phyloP scores from a whole-genome alignment of 2,797 vertebrate species.

The Hippocampus kuda region DNA sequence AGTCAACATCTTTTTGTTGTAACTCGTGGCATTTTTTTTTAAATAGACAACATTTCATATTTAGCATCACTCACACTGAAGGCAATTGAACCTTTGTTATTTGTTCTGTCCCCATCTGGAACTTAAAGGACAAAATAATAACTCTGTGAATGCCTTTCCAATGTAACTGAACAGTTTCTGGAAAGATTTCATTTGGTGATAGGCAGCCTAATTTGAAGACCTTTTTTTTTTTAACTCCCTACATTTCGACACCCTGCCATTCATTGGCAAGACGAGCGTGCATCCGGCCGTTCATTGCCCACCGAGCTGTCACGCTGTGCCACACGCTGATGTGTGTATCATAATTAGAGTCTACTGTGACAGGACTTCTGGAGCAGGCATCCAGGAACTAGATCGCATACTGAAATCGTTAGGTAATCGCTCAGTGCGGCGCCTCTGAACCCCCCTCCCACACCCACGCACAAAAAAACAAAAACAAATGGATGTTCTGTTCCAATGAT shows the following conservation, averaged over 20 bases:
- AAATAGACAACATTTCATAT: not conserved
- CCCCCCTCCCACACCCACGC: not conserved
- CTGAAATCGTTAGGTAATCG: slow-evolving; percentile 34
- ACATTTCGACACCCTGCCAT: not conserved
- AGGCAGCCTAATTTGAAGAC: not conserved
- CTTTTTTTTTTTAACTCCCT: not conserved
- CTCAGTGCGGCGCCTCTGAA: slow-evolving; percentile 25
- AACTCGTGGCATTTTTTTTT: not conserved
- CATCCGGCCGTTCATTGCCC: not conserved
- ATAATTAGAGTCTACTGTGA: slow-evolving; percentile 4
- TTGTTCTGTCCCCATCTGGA: not conserved
- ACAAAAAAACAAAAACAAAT: slow-evolving; percentile 6
- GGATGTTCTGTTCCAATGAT: slow-evolving; percentile 24
- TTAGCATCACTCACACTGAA: not conserved
- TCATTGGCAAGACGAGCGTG: not conserved
- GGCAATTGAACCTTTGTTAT: not conserved
- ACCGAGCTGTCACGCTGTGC: not conserved
- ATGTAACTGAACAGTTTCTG: not conserved
- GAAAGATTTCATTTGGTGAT: not conserved
- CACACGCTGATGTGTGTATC: not conserved
- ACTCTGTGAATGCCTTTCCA: not conserved
- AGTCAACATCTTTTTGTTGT: not conserved
- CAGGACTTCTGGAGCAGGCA: slow-evolving; percentile 14
- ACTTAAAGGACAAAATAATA: not conserved
- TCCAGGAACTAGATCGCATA: slow-evolving; percentile 17